Evolutionary conservation across 2,888 invertebrate species (phyloP).

Genomic region (Congeria kusceri): DNA sequence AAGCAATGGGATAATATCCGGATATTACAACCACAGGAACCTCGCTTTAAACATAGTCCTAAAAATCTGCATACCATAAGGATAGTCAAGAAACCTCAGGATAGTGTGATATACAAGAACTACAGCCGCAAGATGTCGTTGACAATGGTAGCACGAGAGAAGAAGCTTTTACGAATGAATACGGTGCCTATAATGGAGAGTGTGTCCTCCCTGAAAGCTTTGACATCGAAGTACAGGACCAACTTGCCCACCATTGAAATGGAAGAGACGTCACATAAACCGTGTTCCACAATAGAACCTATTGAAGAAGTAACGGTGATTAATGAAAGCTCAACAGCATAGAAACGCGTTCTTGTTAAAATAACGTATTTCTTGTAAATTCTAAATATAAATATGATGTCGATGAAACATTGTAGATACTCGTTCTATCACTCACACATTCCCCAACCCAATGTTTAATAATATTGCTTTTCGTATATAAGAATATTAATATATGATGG

Average conservation of each 20-base stretch:
- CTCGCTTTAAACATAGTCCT: slow-evolving; percentile 81
- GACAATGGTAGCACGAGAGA: slow-evolving; percentile 79
- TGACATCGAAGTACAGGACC: slow-evolving; percentile 39
- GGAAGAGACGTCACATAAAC: slow-evolving; percentile 1
- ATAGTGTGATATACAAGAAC: slow-evolving; percentile 84
- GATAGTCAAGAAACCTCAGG: slow-evolving; percentile 83
- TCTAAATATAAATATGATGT: too few relatives aligned
- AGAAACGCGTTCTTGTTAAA: too few relatives aligned
- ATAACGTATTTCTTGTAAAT: too few relatives aligned
- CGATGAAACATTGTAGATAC: too few relatives aligned
- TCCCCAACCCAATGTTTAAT: too few relatives aligned
- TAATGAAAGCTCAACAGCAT: too few relatives aligned
- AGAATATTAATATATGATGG: too few relatives aligned
- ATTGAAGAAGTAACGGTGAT: too few relatives aligned
- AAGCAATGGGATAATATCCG: slow-evolving; percentile 83
- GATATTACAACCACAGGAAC: slow-evolving; percentile 82
- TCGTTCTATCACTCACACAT: too few relatives aligned
- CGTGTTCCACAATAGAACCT: too few relatives aligned
- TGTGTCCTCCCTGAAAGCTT: slow-evolving; percentile 64
- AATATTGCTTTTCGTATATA: too few relatives aligned
- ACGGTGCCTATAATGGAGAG: slow-evolving; percentile 75
- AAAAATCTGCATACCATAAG: slow-evolving; percentile 83
- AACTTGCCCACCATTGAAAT: slow-evolving; percentile 65
- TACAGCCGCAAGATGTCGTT: slow-evolving; percentile 81
- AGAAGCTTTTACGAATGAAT: slow-evolving; percentile 78